Base-by-base conservation (phyloP, 2,113 vertebrate species). In the Neodon shergylaensis region DNA sequence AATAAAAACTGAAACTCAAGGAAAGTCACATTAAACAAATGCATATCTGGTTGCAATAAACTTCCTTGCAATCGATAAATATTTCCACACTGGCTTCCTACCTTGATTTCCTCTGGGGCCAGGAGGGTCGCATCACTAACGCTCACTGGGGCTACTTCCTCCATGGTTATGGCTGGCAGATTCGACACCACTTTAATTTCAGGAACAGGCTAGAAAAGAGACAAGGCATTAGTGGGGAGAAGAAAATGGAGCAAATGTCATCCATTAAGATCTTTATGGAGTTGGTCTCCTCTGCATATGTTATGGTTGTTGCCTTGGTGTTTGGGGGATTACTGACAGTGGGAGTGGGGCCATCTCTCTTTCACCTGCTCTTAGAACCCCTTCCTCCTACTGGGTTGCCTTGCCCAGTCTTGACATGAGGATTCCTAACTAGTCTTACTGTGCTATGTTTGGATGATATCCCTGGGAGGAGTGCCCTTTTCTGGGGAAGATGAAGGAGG, bases 171-270 rank as follows among this genome's bases (percentile, higher is more conserved):
- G 5, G 99, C 99, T 0, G 99, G 99, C 96, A 99, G 97, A 95
- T 99, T 99, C 0, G 99, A 99, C 39, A 99, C 98, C 2, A 99
- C 99, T 98, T 99, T 99, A 83, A 99, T 98, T 96, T 99, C 99
- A 86, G 99, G 99, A 92, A 99, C 98, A 13, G 99, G 98, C 99
- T 99, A 92, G 83, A 98, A 97, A 92, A 26, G 61, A 97, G 7
- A 70, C n/a, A 84, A 89, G 0, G 86, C 21, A 4, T 26, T 42
- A 76, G 54, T 0, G 16, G 47, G 90, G 83, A 90, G 66, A 85
- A 31, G 74, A 68, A 83, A 79, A 9, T 0, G 79, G 16, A 36
- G n/a, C n/a, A n/a, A 77, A 44, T 49, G 85, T 14, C 42, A 44
- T 0, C 22, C 13, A 16, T 5, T 12, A 49, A 73, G 39, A 33